Evolutionary conservation across 2,113 vertebrate species (phyloP).

Genomic region (Lethenteron reissneri): DNA sequence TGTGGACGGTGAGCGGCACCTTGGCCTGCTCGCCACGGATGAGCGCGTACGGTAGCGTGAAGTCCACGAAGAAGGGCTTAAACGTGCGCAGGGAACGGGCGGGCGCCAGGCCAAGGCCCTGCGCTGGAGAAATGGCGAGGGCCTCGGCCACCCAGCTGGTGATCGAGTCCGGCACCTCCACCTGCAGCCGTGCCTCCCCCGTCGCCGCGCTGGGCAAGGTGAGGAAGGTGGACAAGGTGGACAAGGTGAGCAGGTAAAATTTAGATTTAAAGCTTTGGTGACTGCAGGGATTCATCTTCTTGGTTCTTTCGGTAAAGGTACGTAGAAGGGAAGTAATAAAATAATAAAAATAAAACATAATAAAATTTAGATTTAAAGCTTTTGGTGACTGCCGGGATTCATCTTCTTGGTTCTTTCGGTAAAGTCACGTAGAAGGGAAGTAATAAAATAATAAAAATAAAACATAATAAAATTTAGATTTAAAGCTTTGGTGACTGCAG

Average conservation of each 20-base stretch:
- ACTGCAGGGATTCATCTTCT: too few species aligned
- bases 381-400: too few species aligned
- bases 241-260: background rate
- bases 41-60: constrained; percentile 44
- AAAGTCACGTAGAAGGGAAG: too few species aligned
- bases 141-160: constrained; percentile 63
- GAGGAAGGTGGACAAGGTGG: background rate
- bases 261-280: background rate
- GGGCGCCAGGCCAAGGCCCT: constrained; percentile 40
- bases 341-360: too few species aligned
- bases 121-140: constrained; percentile 31
- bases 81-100: constrained; percentile 43
- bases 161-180: constrained; percentile 65
- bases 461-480: too few species aligned
- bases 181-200: constrained; percentile 32
- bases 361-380: too few species aligned
- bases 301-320: too few species aligned
- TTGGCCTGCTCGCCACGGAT: constrained; percentile 70
- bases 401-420: too few species aligned
- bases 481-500: too few species aligned
- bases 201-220: constrained; percentile 20
- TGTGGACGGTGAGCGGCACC: constrained; percentile 55
- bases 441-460: too few species aligned
- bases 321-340: too few species aligned
- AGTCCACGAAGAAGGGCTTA: constrained; percentile 67